A percentile compares a stretch with the other conserved stretches of the same genome.
These are phyloP conservation scores for Eulimnadia texana DNA, from an alignment of 1,140 invertebrate genomes.

Conservation along the genomic window DNA sequence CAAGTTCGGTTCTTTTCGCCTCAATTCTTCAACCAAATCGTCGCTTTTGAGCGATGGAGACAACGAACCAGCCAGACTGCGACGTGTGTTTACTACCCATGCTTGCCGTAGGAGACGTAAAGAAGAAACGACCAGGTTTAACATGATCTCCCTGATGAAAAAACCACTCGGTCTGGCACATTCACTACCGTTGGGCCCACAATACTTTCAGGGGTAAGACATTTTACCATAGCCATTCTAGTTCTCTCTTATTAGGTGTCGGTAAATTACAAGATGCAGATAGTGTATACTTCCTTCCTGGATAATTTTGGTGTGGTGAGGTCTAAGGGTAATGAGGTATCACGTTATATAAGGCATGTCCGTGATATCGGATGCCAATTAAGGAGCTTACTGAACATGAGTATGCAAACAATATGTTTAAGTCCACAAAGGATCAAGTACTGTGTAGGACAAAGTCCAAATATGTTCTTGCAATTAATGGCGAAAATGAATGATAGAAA, in stretches of 20 bases:
- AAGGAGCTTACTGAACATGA: too few species aligned
- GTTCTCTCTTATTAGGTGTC: not conserved
- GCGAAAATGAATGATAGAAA: too few species aligned
- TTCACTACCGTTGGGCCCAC: conserved; percentile 29
- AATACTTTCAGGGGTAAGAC: conserved; percentile 27
- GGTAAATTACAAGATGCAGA: not conserved
- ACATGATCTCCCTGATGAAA: conserved; percentile 29
- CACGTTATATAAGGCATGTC: too few species aligned
- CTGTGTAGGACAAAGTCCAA: too few species aligned
- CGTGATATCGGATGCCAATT: too few species aligned
- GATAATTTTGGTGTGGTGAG: too few species aligned
- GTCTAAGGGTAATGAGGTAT: too few species aligned
- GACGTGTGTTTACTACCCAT: conserved; percentile 31
- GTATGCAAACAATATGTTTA: too few species aligned
- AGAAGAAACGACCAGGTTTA: conserved; percentile 21
- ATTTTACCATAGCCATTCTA: not conserved
- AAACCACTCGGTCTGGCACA: conserved; percentile 33
- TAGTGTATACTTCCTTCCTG: too few species aligned
- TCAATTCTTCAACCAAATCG: not conserved
- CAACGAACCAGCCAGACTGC: conserved; percentile 21
- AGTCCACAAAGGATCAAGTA: too few species aligned
- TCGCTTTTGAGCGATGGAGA: not conserved
- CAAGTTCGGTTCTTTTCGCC: not conserved
- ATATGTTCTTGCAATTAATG: too few species aligned
- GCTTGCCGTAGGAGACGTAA: conserved; percentile 23